A percentile compares a stretch with the other conserved stretches of the same genome.
Evolutionary conservation across 92 coral and sea anemone species (phyloP).

Genomic region (Desmophyllum pertusum): DNA sequence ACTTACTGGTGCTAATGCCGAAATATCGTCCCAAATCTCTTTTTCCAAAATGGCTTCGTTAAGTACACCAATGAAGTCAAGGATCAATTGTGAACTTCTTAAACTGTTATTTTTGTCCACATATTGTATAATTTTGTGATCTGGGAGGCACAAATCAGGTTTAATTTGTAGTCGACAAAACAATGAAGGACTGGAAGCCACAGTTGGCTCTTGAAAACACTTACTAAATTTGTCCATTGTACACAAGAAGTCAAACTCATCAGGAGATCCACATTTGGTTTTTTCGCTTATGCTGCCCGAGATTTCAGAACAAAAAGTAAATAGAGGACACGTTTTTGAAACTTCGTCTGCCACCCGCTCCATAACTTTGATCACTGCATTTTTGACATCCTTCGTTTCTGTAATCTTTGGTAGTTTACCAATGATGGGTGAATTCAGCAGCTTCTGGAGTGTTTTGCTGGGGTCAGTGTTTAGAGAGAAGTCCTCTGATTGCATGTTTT

Average conservation of each 20-base stretch:
- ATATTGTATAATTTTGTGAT: conserved; percentile 18
- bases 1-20: conserved; percentile 18
- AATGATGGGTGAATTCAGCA: conserved; percentile 26
- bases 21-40: conserved; percentile 27
- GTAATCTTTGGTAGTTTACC: conserved; percentile 30
- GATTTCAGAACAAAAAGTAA: conserved; percentile 29
- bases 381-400: conserved; percentile 1
- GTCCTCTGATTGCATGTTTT: conserved; percentile 30
- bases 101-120: conserved; percentile 35
- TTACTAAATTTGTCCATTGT: conserved; percentile 23
- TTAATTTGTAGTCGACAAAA: conserved; percentile 28
- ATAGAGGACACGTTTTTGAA: conserved; percentile 33
- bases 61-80: conserved; percentile 20
- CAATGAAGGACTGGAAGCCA: conserved; percentile 41
- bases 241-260: conserved; percentile 41
- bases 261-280: conserved; percentile 45
- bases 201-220: conserved; percentile 39
- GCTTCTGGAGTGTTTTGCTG: conserved; percentile 27
- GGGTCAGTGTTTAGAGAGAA: conserved; percentile 16
- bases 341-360: conserved; percentile 9
- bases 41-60: conserved; percentile 19
- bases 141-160: conserved; percentile 27
- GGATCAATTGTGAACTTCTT: conserved; percentile 25
- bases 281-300: conserved; percentile 32
- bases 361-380: conserved; percentile 24